A percentile compares a stretch with the other conserved stretches of the same genome.
Conservation (phyloP, 2,797 vertebrate genomes). For the Coreius guichenoti region DNA sequence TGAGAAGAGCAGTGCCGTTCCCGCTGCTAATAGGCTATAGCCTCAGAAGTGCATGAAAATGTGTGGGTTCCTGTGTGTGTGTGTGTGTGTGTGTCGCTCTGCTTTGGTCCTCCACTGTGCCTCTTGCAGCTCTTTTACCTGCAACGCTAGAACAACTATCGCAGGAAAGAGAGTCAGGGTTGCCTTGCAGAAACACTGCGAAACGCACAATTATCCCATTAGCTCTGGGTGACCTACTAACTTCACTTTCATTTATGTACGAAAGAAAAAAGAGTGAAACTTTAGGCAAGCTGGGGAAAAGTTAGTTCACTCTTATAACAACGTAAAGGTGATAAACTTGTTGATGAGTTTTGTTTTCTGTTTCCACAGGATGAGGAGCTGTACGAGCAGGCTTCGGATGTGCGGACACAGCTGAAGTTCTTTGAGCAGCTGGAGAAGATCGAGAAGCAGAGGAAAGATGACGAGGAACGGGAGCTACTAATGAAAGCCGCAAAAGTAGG, state of each 20-base stretch:
- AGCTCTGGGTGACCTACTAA: slow-evolving; percentile 63
- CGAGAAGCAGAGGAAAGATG: slow-evolving; percentile 94
- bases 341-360: slow-evolving; percentile 20
- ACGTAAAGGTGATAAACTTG: slow-evolving; percentile 10
- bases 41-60: slow-evolving; percentile 50
- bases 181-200: slow-evolving; percentile 51
- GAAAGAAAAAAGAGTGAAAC: slow-evolving; percentile 27
- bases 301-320: slow-evolving; percentile 17
- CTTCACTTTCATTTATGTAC: slow-evolving; percentile 48
- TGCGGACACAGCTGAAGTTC: slow-evolving; percentile 91
- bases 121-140: slow-evolving; percentile 53
- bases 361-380: slow-evolving; percentile 87
- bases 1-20: slow-evolving; percentile 50
- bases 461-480: slow-evolving; percentile 93
- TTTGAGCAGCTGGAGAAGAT: slow-evolving; percentile 96
- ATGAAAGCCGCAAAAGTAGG: slow-evolving; percentile 92
- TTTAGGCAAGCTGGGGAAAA: slow-evolving; percentile 38
- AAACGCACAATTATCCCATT: slow-evolving; percentile 62
- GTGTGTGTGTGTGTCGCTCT: background rate
- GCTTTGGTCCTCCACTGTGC: slow-evolving; percentile 54
- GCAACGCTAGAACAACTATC: slow-evolving; percentile 47
- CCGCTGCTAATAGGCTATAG: slow-evolving; percentile 55
- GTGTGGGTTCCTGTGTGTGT: slow-evolving; percentile 25
- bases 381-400: slow-evolving; percentile 85
- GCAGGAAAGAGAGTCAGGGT: slow-evolving; percentile 28